These are phyloP conservation scores for Coptodon rendalli DNA, from an alignment of 2,113 vertebrate genomes.

Conservation along the genomic window DNA sequence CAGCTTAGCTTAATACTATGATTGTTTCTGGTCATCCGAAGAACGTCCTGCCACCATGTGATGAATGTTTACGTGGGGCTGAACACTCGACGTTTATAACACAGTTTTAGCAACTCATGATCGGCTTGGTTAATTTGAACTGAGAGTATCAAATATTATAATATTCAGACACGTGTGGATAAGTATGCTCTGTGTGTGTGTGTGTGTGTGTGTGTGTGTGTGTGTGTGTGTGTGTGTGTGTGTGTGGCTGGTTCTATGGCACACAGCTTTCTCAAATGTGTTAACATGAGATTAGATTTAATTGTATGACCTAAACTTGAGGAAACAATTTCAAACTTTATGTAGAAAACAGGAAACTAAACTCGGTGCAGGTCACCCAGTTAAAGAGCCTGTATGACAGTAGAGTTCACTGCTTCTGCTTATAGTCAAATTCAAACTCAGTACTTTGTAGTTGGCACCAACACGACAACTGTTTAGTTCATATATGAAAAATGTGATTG, in stretches of 20 bases:
- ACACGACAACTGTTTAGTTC: neutral
- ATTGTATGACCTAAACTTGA: neutral
- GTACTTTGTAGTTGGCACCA: neutral
- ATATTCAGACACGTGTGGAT: neutral
- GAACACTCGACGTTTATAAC: rapidly evolving
- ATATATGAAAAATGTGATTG: neutral
- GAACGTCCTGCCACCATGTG: neutral
- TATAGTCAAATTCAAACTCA: neutral
- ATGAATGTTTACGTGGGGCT: neutral
- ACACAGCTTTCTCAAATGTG: neutral
- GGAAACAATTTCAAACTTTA: neutral
- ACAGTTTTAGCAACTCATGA: neutral
- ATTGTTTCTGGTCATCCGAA: neutral
- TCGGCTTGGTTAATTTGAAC: neutral
- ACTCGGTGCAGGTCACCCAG: neutral
- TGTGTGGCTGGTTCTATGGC: neutral
- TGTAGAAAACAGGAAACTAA: neutral
- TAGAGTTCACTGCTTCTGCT: neutral
- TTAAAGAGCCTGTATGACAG: neutral
- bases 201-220: neutral
- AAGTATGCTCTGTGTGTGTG: neutral
- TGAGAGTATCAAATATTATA: neutral
- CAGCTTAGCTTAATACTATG: neutral
- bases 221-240: neutral
- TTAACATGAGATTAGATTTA: neutral